Conservation (phyloP, 2,888 invertebrate species). For the Agrypnus murinus region DNA sequence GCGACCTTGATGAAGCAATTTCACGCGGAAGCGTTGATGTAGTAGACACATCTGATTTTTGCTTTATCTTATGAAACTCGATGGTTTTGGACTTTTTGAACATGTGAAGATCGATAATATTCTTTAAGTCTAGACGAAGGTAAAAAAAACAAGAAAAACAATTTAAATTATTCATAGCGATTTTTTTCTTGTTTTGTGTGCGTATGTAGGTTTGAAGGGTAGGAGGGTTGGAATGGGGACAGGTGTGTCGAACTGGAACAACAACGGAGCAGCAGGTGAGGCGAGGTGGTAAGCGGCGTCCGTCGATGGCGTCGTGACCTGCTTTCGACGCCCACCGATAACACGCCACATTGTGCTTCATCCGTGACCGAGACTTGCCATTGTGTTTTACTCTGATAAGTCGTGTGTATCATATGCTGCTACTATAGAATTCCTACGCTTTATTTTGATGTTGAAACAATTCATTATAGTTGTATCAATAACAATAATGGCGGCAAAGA, state of each 20-base stretch:
- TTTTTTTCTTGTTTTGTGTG: conserved; percentile 1
- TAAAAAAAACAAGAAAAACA: background rate
- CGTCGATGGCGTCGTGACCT: conserved; percentile 57
- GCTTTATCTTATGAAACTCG: too few relatives aligned
- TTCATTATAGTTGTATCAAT: conserved; percentile 6
- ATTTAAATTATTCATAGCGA: conserved; percentile 16
- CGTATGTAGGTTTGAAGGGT: conserved; percentile 25
- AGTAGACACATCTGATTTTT: background rate
- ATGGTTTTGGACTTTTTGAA: too few relatives aligned
- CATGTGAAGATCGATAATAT: too few relatives aligned
- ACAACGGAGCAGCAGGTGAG: conserved; percentile 47
- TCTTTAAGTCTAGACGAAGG: too few relatives aligned
- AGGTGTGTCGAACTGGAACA: conserved; percentile 44
- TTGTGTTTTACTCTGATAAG: conserved; percentile 38
- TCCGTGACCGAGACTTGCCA: conserved; percentile 40
- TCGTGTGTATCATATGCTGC: conserved; percentile 31
- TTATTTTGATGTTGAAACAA: conserved; percentile 34
- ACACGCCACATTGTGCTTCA: conserved; percentile 47
- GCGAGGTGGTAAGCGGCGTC: conserved; percentile 50
- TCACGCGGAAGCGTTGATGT: conserved; percentile 23
- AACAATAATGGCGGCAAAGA: conserved; percentile 15
- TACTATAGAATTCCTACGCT: conserved; percentile 35
- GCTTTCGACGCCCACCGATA: conserved; percentile 54
- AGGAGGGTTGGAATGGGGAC: conserved; percentile 38
- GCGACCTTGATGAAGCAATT: conserved; percentile 29